These are phyloP conservation scores for Tetraneura akinire DNA, from an alignment of 1,140 invertebrate species.

Conservation along the genomic window DNA sequence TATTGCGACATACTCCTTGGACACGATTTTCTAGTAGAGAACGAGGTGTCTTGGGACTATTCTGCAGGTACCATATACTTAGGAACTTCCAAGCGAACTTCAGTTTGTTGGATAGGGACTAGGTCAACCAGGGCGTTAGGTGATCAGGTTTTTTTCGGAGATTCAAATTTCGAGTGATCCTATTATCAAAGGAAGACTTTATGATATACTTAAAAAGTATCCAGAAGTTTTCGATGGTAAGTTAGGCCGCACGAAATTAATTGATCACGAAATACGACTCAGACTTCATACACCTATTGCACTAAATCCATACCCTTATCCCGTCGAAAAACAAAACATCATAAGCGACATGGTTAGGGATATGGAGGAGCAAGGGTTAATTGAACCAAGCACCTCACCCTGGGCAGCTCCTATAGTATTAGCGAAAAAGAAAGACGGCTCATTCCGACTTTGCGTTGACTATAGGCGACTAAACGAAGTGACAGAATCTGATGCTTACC, in stretches of 20 bases:
- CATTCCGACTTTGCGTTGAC: conserved; percentile 59
- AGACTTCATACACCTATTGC: background rate
- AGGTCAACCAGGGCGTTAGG: background rate
- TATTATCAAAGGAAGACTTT: background rate
- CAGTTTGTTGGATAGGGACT: background rate
- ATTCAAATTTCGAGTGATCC: background rate
- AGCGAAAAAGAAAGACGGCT: conserved; percentile 61
- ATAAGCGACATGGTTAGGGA: background rate
- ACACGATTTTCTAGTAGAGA: conserved; percentile 1
- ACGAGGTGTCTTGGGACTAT: background rate
- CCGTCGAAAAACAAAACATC: background rate
- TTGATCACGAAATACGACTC: background rate
- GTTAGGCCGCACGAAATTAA: background rate
- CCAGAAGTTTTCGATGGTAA: background rate
- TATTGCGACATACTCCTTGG: background rate
- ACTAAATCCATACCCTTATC: conserved; percentile 11
- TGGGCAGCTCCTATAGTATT: conserved; percentile 56
- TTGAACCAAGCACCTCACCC: conserved; percentile 1
- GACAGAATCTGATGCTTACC: conserved; percentile 2
- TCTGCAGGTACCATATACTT: background rate
- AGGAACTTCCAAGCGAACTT: background rate
- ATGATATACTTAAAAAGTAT: background rate
- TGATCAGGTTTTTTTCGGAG: background rate
- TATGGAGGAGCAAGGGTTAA: background rate
- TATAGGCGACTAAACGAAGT: conserved; percentile 56